Base-by-base conservation (phyloP, 2,797 vertebrate genomes). In the Schizothorax lantsangensis region DNA sequence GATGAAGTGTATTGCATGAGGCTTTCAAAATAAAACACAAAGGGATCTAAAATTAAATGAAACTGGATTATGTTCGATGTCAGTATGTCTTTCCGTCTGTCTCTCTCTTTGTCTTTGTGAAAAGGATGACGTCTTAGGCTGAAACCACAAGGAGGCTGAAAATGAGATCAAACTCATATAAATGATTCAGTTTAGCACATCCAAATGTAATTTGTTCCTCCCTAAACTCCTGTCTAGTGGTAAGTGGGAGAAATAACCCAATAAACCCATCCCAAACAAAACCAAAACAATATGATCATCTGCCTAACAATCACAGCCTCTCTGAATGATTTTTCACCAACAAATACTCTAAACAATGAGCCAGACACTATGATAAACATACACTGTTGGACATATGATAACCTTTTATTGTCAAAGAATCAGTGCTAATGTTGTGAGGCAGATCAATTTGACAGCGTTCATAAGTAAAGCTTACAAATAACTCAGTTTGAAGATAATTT, bases 111-210 rank as follows among this genome's bases (percentile, higher is more conserved):
- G 78, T 69, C 54, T 85, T 36, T 57, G 38, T 79, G 83, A 88
- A 36, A 8, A 83, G 69, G 68, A 83, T 64, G 85, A 78, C 2
- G 6, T 83, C 57, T 83, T 47, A 5, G 33, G 40, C 30, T 68
- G 66, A 84, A 82, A 87, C 49, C 62, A 69, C 85, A 82, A 80
- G 80, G 43, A 83, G 82, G 82, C 75, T 83, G 36, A 43, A 77
- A 54, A 89, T 85, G 69, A 85, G 80, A 87, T 88, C 69, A 88
- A 85, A 62, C 33, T 62, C 49, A 66, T 83, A 88, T 87, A 88
- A 90, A 90, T 87, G 75, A 84, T 88, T 85, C 69, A 88, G 82
- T 83, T 68, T 71, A 83, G 79, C 84, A 86, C 64, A 87, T 74
- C 30, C 26, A 81, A 89, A 86, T 90, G 81, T 77, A 88, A 89